These are phyloP conservation scores for Sceloporus tristichus DNA, from an alignment of 2,113 vertebrate species.

Conservation along the genomic window DNA sequence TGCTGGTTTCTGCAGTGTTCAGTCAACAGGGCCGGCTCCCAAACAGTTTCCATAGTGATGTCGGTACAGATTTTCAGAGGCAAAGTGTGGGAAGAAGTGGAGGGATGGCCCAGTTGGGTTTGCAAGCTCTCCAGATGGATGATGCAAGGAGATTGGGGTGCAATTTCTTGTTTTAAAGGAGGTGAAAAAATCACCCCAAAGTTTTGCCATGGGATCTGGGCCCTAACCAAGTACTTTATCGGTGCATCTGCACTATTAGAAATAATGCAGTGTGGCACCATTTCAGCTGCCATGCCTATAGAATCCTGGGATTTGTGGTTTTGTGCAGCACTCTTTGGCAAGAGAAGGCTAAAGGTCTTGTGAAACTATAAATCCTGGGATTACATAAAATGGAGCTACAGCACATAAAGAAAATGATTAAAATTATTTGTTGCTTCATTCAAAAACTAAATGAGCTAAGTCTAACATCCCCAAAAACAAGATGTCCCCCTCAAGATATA, in stretches of 20 bases:
- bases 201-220: conserved; percentile 32
- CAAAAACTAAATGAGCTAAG: too few species aligned
- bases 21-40: conserved; percentile 59
- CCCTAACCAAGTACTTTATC: conserved; percentile 53
- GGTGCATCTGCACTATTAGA: accelerated
- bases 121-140: conserved; percentile 49
- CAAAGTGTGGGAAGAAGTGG: conserved; percentile 7
- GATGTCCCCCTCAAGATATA: too few species aligned
- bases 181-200: background rate
- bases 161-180: conserved; percentile 7
- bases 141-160: background rate
- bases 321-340: too few species aligned
- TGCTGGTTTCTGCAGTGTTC: conserved; percentile 65
- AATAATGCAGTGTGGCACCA: too few species aligned
- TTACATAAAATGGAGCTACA: too few species aligned
- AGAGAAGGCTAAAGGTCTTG: too few species aligned
- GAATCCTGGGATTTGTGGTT: too few species aligned
- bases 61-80: conserved; percentile 56
- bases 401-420: too few species aligned
- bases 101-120: background rate
- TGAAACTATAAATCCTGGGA: too few species aligned
- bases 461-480: too few species aligned
- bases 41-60: conserved; percentile 61
- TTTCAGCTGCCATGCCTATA: too few species aligned
- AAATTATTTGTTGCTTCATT: too few species aligned